Evolutionary conservation across 1,140 invertebrate genomes (phyloP).

Genomic region (Platorchestia sp.): DNA sequence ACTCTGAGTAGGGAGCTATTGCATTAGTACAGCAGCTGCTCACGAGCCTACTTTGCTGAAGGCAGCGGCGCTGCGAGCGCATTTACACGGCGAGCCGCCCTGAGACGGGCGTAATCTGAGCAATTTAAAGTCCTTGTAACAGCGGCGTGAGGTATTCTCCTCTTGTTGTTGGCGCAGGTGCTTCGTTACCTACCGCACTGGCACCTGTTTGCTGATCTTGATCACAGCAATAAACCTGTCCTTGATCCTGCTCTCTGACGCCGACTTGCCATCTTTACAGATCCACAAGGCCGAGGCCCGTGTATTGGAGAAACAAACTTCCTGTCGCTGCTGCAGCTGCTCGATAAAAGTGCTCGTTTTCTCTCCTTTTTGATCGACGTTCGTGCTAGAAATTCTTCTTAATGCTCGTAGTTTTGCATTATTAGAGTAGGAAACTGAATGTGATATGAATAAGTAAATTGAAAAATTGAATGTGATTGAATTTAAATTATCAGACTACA

Average conservation of each 20-base stretch:
- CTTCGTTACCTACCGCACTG: slow-evolving; percentile 5
- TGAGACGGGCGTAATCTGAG: not conserved
- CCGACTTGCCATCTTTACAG: not conserved
- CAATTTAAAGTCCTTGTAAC: not conserved
- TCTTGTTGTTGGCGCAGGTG: not conserved
- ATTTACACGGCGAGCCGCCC: not conserved
- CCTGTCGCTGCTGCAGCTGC: not conserved
- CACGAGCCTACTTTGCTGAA: too few species aligned
- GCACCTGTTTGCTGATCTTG: not conserved
- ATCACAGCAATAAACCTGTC: slow-evolving; percentile 7
- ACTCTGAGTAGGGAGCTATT: too few species aligned
- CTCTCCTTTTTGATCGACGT: too few species aligned
- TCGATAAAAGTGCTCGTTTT: not conserved
- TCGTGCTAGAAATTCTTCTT: too few species aligned
- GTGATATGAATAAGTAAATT: too few species aligned
- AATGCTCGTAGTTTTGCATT: not conserved
- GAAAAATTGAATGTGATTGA: not conserved
- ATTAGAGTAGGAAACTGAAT: too few species aligned
- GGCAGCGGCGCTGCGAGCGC: too few species aligned
- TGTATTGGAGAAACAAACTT: not conserved
- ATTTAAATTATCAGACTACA: not conserved
- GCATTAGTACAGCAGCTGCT: too few species aligned
- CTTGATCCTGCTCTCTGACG: not conserved
- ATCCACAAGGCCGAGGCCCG: not conserved
- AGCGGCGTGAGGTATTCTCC: not conserved